Base-by-base conservation (phyloP, 2,113 vertebrate species). In the Phocoena sinus region DNA sequence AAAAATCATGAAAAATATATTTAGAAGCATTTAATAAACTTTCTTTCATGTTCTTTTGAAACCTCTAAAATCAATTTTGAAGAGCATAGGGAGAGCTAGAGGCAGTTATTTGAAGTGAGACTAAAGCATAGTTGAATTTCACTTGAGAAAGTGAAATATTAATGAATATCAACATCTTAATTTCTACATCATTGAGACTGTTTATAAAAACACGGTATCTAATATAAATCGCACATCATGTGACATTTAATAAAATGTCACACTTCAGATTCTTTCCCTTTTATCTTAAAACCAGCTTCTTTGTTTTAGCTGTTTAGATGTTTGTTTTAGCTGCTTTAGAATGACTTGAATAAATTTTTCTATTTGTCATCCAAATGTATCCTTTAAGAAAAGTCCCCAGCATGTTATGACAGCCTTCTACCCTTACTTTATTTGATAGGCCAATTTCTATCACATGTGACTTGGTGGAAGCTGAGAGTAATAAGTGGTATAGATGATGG, bases 111-210 rank as follows among this genome's bases (percentile, higher is more conserved):
- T 93, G 44, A 84, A 80, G 31, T 33, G 47, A 96, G 25, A 82
- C 50, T 74, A 91, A 88, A 81, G 67, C 53, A 86, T 38, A 85
- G 14, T 65, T 74, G 62, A 33, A 74, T 93, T 80, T 89, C 56
- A 44, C 89, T 92, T 89, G 87, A 93, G 60, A 90, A 93, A 85
- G 23, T 89, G 8, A 81, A 94, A 85, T 86, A 89, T 77, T 60
- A 90, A 77, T 89, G 60, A 91, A 65, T 71, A 86, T 89, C 67
- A 80, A 80, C 73, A 90, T 95, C 53, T 96, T 96, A 86, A 94
- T 95, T 94, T 95, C 56, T 77, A 33, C 21, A 17, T 26, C 73
- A 70, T 38, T 91, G 70, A 84, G 88, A 62, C 15, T 71, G 10
- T 91, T 95, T 91, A 62, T 65, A n/a, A 36, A 70, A 74, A 36